Percentiles rank a stretch among this genome's conserved stretches.
Evolutionary conservation across 2,797 vertebrate species (phyloP).

Genomic region (Kryptolebias ocellatus): DNA sequence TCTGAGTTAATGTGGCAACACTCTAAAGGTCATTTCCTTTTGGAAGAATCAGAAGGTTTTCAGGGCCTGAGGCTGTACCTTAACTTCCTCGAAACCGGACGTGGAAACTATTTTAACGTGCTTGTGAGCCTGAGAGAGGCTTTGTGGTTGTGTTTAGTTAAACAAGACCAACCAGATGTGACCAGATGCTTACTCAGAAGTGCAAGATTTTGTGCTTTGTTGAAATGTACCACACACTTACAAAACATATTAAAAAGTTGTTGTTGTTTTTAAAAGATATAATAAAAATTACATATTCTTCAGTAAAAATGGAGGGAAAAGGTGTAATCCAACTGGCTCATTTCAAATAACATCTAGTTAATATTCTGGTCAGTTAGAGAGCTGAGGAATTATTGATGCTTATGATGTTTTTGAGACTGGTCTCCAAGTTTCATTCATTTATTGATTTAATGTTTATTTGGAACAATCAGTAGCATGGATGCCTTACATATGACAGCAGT

Average conservation of each 20-base stretch:
- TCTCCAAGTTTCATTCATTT: constrained; percentile 17
- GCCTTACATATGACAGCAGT: too few relatives aligned
- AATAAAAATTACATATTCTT: not conserved
- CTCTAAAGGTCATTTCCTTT: constrained; percentile 69
- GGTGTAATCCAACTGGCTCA: not conserved
- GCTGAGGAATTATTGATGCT: constrained; percentile 4
- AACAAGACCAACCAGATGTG: constrained; percentile 29
- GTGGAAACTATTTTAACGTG: constrained; percentile 73
- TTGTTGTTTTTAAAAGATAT: not conserved
- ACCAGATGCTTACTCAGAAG: constrained; percentile 20
- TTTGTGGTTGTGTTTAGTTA: constrained; percentile 25
- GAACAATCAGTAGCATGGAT: not conserved
- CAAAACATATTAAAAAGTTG: not conserved
- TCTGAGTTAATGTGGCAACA: constrained; percentile 57
- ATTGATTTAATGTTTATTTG: constrained; percentile 28
- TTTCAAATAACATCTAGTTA: constrained; percentile 32
- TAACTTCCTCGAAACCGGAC: constrained; percentile 56
- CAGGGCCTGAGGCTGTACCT: constrained; percentile 55
- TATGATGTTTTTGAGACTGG: constrained; percentile 15
- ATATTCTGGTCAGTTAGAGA: constrained; percentile 15
- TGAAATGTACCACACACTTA: not conserved
- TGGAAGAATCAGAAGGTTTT: constrained; percentile 45
- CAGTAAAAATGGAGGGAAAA: constrained; percentile 16
- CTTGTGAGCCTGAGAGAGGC: constrained; percentile 37
- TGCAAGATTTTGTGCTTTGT: not conserved